phyloP scores from a whole-genome alignment of 2,797 vertebrate species.

The Poecilia gillii region DNA sequence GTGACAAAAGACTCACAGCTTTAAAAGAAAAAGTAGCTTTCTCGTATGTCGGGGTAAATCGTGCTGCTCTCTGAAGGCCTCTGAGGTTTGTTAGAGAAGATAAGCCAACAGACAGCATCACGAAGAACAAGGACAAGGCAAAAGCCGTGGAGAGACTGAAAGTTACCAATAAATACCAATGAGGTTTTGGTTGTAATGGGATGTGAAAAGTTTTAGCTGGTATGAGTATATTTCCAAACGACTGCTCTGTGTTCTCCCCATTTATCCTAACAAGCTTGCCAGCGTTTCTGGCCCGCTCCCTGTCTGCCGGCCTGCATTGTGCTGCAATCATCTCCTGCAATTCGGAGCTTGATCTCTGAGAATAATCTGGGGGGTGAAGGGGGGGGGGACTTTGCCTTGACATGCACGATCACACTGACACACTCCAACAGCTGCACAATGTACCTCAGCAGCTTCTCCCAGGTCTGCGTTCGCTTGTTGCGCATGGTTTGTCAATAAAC shows the following conservation, averaged over 20 bases:
- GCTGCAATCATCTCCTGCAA: neutral
- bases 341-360: slow-evolving; percentile 15
- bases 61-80: neutral
- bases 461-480: slow-evolving; percentile 40
- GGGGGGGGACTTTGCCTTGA: slow-evolving; percentile 14
- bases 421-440: slow-evolving; percentile 20
- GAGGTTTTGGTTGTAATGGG: neutral
- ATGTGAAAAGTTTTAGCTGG: neutral
- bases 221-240: neutral
- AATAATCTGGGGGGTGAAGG: slow-evolving; percentile 2
- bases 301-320: slow-evolving; percentile 6
- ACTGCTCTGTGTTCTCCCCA: neutral
- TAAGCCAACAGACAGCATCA: neutral
- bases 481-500: slow-evolving; percentile 55
- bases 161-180: neutral
- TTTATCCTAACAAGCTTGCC: neutral
- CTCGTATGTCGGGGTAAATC: neutral
- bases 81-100: neutral
- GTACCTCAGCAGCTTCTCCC: slow-evolving; percentile 25
- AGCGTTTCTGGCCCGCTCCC: slow-evolving; percentile 7
- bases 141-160: neutral
- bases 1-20: neutral
- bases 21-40: neutral
- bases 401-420: slow-evolving; percentile 26
- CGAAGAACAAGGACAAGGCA: neutral